A percentile compares a stretch with the other conserved stretches of the same genome.
These are phyloP conservation scores for Tenthredo notha DNA, from an alignment of 2,888 invertebrate species.

Conservation along the genomic window DNA sequence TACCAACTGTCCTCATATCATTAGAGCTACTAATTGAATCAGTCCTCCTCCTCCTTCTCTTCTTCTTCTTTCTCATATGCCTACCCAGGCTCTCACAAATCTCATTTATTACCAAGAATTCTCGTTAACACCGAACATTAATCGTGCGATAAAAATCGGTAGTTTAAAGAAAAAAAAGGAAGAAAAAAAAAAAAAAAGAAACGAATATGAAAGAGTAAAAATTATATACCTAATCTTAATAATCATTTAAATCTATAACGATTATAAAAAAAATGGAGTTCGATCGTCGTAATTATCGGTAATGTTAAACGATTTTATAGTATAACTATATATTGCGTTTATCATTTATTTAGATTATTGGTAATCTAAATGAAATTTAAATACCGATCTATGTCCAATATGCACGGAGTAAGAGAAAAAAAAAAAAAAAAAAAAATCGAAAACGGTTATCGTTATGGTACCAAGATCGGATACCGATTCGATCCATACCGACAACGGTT, in stretches of 20 bases:
- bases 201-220: not conserved
- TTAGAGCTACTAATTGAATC: conserved; percentile 36
- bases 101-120: conserved; percentile 19
- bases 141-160: conserved; percentile 18
- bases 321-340: no score
- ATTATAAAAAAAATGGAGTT: not conserved
- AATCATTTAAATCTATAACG: not conserved
- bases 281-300: not conserved
- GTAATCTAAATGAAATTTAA: not conserved
- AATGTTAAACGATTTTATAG: not conserved
- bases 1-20: conserved; percentile 31
- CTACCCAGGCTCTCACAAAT: conserved; percentile 20
- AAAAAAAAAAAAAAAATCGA: no score
- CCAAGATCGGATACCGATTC: not conserved
- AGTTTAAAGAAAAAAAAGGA: not conserved
- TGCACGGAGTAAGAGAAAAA: no score
- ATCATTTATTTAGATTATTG: not conserved
- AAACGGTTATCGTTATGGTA: not conserved
- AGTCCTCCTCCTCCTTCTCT: not conserved
- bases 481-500: not conserved
- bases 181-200: not conserved
- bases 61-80: no score
- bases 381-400: not conserved
- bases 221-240: not conserved
- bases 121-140: conserved; percentile 2